A percentile compares a stretch with the other conserved stretches of the same genome.
phyloP scores from a whole-genome alignment of 2,113 vertebrate genomes.

The Melospiza georgiana region DNA sequence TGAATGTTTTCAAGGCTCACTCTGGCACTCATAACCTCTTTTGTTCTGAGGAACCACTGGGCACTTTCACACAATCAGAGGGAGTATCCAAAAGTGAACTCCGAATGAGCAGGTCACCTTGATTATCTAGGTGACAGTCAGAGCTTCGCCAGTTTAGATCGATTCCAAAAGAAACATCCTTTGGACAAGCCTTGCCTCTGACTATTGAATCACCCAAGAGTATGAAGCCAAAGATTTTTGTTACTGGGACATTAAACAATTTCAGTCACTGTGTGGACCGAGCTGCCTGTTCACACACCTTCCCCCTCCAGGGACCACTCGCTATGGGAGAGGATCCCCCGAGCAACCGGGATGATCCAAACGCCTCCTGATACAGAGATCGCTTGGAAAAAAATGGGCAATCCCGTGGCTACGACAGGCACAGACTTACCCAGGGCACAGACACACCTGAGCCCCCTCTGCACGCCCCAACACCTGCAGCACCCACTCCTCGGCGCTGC shows the following conservation, averaged over 20 bases:
- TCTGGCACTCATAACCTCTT: background rate
- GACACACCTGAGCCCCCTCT: background rate
- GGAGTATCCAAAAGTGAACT: background rate
- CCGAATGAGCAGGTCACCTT: constrained; percentile 18
- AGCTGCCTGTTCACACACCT: background rate
- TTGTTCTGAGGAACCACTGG: background rate
- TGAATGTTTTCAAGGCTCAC: background rate
- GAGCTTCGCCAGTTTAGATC: background rate
- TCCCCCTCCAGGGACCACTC: background rate
- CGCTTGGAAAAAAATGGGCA: background rate
- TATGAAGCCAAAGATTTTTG: background rate
- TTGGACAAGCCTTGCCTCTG: background rate
- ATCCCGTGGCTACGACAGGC: accelerated
- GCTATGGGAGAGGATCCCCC: background rate
- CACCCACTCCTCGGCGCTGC: accelerated
- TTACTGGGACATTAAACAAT: background rate
- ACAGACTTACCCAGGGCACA: background rate
- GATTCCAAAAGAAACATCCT: background rate
- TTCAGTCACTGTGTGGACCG: accelerated
- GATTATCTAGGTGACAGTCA: background rate
- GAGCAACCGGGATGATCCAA: accelerated
- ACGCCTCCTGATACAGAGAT: background rate
- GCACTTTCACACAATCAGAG: background rate
- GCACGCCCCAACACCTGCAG: accelerated
- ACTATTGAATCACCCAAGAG: background rate